These are phyloP conservation scores for Potorous gilbertii DNA, from an alignment of 2,797 vertebrate species.

Conservation along the genomic window DNA sequence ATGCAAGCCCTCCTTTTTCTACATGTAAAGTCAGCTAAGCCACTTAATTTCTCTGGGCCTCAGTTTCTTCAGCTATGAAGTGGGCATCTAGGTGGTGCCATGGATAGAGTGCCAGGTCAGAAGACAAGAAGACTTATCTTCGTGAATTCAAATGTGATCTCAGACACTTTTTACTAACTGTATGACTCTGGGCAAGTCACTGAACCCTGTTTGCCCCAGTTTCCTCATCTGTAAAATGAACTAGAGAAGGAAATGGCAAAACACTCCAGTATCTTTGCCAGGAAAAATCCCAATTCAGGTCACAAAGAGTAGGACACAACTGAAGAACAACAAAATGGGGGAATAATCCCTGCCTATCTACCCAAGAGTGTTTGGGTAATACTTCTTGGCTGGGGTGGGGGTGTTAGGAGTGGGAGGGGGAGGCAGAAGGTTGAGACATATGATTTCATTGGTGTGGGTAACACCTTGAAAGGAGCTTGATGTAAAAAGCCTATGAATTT, in stretches of 20 bases:
- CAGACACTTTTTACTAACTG: neutral
- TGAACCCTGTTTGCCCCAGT: neutral
- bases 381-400: neutral
- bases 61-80: neutral
- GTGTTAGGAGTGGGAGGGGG: neutral
- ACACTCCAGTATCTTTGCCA: neutral
- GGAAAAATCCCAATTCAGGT: neutral
- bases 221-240: neutral
- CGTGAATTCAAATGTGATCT: neutral
- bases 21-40: neutral
- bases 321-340: neutral
- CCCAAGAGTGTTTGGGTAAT: neutral
- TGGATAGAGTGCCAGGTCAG: neutral
- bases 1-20: slow-evolving; percentile 3
- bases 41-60: neutral
- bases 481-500: neutral
- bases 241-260: neutral
- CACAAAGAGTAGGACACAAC: neutral
- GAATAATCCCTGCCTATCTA: neutral
- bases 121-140: neutral
- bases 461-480: neutral
- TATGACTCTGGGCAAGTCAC: too few relatives aligned
- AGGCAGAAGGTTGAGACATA: neutral
- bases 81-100: neutral
- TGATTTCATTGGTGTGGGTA: neutral